These are phyloP conservation scores for Pipistrellus pygmaeus DNA, from an alignment of 2,797 vertebrate genomes.

Conservation along the genomic window DNA sequence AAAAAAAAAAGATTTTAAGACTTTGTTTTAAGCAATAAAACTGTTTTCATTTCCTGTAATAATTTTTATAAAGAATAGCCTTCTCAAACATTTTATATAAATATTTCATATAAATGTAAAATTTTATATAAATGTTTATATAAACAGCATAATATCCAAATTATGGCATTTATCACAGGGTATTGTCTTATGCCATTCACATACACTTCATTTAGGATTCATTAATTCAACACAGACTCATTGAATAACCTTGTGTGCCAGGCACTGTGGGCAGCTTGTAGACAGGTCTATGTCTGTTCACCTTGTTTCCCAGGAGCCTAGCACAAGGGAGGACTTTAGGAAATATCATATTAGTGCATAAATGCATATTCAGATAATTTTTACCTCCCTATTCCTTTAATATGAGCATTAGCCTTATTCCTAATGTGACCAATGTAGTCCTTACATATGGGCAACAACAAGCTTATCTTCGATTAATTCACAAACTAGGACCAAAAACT, in stretches of 20 bases:
- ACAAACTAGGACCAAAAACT: not conserved
- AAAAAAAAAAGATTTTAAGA: not conserved
- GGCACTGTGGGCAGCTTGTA: not conserved
- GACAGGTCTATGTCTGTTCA: not conserved
- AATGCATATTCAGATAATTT: not conserved
- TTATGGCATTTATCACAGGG: not conserved
- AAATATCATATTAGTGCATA: not conserved
- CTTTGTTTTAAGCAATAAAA: not conserved
- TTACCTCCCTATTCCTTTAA: not conserved
- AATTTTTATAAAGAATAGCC: slow-evolving; percentile 19
- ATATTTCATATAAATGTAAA: not conserved
- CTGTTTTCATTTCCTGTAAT: not conserved
- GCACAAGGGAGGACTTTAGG: not conserved
- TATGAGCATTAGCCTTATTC: not conserved
- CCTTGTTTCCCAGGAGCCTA: not conserved
- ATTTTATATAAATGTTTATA: too few species aligned
- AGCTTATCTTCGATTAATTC: not conserved
- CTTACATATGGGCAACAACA: not conserved
- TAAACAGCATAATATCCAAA: not conserved
- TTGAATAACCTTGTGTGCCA: not conserved
- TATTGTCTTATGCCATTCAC: not conserved
- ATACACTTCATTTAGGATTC: not conserved
- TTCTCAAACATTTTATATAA: slow-evolving; percentile 37
- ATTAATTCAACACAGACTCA: not conserved
- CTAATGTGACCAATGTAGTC: not conserved